Evolutionary conservation across 2,797 vertebrate genomes (phyloP).

Genomic region (Pteronotus mesoamericanus): DNA sequence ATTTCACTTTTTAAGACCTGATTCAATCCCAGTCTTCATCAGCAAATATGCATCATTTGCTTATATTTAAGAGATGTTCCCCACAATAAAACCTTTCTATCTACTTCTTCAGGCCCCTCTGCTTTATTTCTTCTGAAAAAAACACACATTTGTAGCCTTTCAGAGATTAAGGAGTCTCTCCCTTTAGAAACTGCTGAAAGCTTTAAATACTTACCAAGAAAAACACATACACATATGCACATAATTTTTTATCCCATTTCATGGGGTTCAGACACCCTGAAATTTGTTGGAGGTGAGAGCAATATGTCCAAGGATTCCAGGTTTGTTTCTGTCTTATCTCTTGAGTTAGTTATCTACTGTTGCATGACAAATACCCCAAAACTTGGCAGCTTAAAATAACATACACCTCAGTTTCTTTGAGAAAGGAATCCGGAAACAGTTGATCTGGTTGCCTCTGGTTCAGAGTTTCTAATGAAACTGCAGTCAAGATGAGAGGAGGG

Average conservation of each 20-base stretch:
- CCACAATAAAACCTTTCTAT: neutral
- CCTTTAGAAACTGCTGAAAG: constrained; percentile 17
- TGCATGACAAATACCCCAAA: neutral
- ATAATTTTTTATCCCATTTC: neutral
- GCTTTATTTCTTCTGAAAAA: constrained; percentile 2
- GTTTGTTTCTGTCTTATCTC: neutral
- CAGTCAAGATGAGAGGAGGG: neutral
- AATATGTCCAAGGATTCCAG: neutral
- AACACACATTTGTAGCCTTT: neutral
- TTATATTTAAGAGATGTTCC: neutral
- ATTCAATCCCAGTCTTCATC: neutral
- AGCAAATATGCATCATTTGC: neutral
- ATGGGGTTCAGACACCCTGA: neutral
- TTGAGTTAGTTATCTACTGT: neutral
- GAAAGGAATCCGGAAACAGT: neutral
- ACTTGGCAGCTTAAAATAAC: neutral
- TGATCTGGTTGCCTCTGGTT: neutral
- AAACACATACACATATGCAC: neutral
- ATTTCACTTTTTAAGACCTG: neutral
- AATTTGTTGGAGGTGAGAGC: neutral
- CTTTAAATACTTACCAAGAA: neutral
- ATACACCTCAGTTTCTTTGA: neutral
- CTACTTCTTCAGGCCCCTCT: neutral
- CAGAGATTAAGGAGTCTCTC: neutral
- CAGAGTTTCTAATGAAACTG: neutral